phyloP scores from a whole-genome alignment of 2,888 invertebrate genomes.

The Agrotis clavis region DNA sequence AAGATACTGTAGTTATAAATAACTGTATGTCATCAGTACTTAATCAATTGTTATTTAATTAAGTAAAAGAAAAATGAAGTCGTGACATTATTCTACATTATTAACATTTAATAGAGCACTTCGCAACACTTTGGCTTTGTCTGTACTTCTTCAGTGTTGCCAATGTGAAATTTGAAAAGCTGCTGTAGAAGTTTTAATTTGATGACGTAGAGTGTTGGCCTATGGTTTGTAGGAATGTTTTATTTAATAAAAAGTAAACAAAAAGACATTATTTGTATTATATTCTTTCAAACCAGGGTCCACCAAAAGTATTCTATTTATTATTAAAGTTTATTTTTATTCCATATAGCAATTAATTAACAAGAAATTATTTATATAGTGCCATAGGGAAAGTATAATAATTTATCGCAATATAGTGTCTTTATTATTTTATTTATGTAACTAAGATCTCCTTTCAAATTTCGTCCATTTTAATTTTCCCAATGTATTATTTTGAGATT shows the following conservation, averaged over 20 bases:
- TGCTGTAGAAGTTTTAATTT: constrained; percentile 29
- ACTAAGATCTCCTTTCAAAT: constrained; percentile 73
- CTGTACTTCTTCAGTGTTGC: constrained; percentile 37
- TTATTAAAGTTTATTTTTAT: constrained; percentile 57
- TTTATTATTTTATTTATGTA: constrained; percentile 66
- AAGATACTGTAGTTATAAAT: constrained; percentile 43
- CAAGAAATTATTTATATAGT: constrained; percentile 78
- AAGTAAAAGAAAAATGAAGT: constrained; percentile 48
- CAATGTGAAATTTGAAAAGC: constrained; percentile 33
- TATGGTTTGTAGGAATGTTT: constrained; percentile 31
- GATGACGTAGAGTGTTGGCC: constrained; percentile 14
- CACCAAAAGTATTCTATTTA: constrained; percentile 37
- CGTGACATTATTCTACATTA: constrained; percentile 39
- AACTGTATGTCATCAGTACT: constrained; percentile 46
- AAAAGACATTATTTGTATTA: not conserved
- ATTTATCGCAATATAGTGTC: constrained; percentile 64
- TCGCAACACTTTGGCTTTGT: constrained; percentile 18
- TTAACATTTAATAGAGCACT: constrained; percentile 35
- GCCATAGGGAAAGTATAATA: constrained; percentile 81
- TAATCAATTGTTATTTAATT: constrained; percentile 53
- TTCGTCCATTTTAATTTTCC: constrained; percentile 74
- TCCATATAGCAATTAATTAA: constrained; percentile 69
- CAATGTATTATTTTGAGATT: constrained; percentile 60
- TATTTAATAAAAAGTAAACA: not conserved
- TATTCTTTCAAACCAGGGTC: constrained; percentile 31